Base-by-base conservation (phyloP, 92 coral and sea anemone species). In the Desmophyllum pertusum region DNA sequence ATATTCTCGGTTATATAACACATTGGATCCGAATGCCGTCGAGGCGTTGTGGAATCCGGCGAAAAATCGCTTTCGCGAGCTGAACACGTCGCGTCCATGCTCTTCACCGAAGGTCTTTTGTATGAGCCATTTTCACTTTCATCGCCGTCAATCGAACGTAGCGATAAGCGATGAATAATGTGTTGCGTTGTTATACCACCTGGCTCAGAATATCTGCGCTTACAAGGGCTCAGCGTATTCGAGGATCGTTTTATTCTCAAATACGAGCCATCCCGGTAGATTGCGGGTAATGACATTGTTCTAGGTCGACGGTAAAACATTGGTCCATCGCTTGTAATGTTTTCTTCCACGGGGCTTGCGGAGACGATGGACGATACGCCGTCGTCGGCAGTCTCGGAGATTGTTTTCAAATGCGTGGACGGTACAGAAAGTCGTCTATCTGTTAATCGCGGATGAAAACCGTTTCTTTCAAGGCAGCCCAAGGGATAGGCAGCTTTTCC, bases 191-290 rank as follows among this genome's bases (percentile, higher is more conserved):
- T 52, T 1, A 83, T 72, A 25, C 77, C 64, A 84, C 89, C 74
- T 84, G 92, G 92, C 30, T 86, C 92, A 40, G 92, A 89, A 73
- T 83, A 89, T 79, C 92, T 86, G 57, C 86, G 86, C 71, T 62
- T 59, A 61, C 57, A 61, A 39, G 78, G 75, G 19, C 65, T 29
- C 40, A 79, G 50, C 69, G 84, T 64, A 31, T 57, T 81, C 7
- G 72, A 77, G 17, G 81, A 37, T 37, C 86, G 70, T 48, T 83
- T 90, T 35, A 93, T 81, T 70, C 91, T 88, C 42, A 93, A 73
- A 76, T 93, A 93, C 40, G 94, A 90, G 67, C 97, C 97, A 78
- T 93, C 97, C 63, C 97, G 81, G 74, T 93, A 93, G 43, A 93
- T 86, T 33, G 94, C 89, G 9, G 97, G 97, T 48, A 93, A 81